Percentiles rank a stretch among this genome's conserved stretches.
Evolutionary conservation across 2,888 invertebrate genomes (phyloP).

Genomic region (Ophonus ardosiacus): DNA sequence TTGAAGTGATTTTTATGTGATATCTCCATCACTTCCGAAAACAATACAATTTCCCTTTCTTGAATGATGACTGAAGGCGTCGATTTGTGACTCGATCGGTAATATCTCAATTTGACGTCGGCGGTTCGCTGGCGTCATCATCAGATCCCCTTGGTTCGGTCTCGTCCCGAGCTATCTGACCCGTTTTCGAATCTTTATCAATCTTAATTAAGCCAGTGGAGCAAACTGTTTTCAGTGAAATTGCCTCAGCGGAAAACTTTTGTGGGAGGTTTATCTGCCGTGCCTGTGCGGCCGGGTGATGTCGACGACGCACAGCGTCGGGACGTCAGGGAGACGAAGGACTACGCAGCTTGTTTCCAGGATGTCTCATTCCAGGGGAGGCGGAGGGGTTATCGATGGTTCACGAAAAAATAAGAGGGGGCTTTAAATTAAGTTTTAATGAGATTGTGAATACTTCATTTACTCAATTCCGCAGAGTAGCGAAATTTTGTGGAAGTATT

Average conservation of each 20-base stretch:
- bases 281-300: not conserved
- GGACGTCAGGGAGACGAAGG: not conserved
- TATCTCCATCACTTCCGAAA: not conserved
- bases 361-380: slow-evolving; percentile 2
- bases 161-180: slow-evolving; percentile 65
- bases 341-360: slow-evolving; percentile 31
- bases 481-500: not conserved
- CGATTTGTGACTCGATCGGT: slow-evolving; percentile 61
- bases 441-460: slow-evolving; percentile 5
- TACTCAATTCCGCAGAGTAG: not conserved
- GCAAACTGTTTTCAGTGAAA: slow-evolving; percentile 74
- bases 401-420: not conserved
- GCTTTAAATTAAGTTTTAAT: slow-evolving; percentile 1
- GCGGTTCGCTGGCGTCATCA: slow-evolving; percentile 58
- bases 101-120: slow-evolving; percentile 62
- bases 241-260: slow-evolving; percentile 73
- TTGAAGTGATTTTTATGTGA: not conserved
- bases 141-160: slow-evolving; percentile 60
- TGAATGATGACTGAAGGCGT: not conserved
- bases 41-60: not conserved
- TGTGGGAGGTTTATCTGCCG: slow-evolving; percentile 65
- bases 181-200: slow-evolving; percentile 72
- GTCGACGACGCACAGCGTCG: not conserved
- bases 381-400: slow-evolving; percentile 20
- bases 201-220: slow-evolving; percentile 76